phyloP scores from a whole-genome alignment of 1,140 invertebrate genomes.

The Drosophila nannoptera region DNA sequence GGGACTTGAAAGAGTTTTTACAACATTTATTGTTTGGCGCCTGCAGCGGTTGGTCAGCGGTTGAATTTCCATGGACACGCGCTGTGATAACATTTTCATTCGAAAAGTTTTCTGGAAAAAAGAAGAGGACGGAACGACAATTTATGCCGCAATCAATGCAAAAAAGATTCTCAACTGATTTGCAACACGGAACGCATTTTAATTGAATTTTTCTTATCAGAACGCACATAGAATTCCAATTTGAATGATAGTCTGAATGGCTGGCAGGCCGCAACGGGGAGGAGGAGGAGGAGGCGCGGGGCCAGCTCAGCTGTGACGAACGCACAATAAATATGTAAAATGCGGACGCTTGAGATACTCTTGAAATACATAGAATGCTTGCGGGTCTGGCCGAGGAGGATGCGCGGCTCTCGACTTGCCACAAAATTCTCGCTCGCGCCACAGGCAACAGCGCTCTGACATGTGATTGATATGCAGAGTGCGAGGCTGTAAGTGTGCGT shows the following conservation, averaged over 20 bases:
- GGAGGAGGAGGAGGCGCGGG: neutral
- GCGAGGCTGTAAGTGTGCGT: conserved; percentile 34
- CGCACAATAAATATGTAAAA: conserved; percentile 71
- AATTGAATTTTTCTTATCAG: conserved; percentile 67
- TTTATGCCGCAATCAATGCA: conserved; percentile 64
- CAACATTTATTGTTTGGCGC: neutral
- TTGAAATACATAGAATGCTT: conserved; percentile 34
- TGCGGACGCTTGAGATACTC: conserved; percentile 68
- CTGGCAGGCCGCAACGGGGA: neutral
- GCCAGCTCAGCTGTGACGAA: conserved; percentile 30
- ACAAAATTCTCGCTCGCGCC: conserved; percentile 54
- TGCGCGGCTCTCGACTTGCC: conserved; percentile 19
- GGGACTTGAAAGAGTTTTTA: neutral
- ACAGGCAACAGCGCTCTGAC: conserved; percentile 61
- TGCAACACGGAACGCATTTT: conserved; percentile 65
- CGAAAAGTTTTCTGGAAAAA: neutral
- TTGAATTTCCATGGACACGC: neutral
- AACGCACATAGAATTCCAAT: conserved; percentile 55
- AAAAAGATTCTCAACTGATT: conserved; percentile 61
- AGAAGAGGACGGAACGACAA: conserved; percentile 34
- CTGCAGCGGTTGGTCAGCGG: neutral
- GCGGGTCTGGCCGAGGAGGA: conserved; percentile 2
- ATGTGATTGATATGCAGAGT: conserved; percentile 71
- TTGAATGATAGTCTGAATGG: conserved; percentile 28
- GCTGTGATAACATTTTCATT: conserved; percentile 16